phyloP scores from a whole-genome alignment of 2,888 invertebrate genomes.

The Habroteleia sp. region DNA sequence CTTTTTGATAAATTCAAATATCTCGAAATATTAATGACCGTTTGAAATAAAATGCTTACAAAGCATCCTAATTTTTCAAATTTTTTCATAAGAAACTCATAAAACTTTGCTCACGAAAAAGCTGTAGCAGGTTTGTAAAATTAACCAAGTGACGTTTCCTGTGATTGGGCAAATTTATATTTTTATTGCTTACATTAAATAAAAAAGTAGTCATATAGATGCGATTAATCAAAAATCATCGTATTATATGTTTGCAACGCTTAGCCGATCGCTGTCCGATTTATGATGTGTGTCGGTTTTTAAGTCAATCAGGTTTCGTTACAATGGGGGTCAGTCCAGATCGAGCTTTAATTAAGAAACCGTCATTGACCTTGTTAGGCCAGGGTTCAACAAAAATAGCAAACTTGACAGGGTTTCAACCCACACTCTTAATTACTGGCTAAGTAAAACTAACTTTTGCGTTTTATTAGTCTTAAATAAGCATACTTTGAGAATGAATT shows the following conservation, averaged over 20 bases:
- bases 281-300: slow-evolving; percentile 30
- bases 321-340: slow-evolving; percentile 18
- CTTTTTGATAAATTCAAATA: too few species aligned
- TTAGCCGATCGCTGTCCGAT: slow-evolving; percentile 11
- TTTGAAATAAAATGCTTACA: too few species aligned
- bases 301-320: slow-evolving; percentile 20
- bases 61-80: too few species aligned
- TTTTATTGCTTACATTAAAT: slow-evolving; percentile 6
- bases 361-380: slow-evolving; percentile 53
- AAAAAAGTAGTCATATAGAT: slow-evolving; percentile 23
- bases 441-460: too few species aligned
- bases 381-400: slow-evolving; percentile 27
- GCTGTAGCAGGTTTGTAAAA: slow-evolving; percentile 1
- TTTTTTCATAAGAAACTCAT: too few species aligned
- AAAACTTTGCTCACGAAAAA: not conserved
- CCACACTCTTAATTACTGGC: slow-evolving; percentile 24
- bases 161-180: slow-evolving; percentile 9
- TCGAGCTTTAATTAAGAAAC: slow-evolving; percentile 43
- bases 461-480: too few species aligned
- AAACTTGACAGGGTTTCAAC: slow-evolving; percentile 20
- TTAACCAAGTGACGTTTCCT: slow-evolving; percentile 5
- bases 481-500: too few species aligned
- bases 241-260: slow-evolving; percentile 19
- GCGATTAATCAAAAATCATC: slow-evolving; percentile 25
- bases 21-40: too few species aligned